Base-by-base conservation (phyloP, 2,888 invertebrate genomes). In the Oscheius sp. region DNA sequence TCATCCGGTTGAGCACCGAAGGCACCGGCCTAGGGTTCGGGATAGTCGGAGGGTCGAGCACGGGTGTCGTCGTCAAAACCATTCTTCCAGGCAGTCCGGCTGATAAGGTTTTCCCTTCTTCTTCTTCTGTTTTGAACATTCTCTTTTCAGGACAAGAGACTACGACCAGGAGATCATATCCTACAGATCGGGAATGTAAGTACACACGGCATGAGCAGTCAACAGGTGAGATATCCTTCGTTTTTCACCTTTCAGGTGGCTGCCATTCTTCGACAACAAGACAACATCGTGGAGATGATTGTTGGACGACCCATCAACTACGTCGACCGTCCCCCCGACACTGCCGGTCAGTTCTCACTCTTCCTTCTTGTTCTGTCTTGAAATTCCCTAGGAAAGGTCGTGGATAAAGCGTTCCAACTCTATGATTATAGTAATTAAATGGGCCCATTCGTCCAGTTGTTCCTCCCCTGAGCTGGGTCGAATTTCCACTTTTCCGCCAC, bases 21-120 rank as follows among this genome's bases (percentile, higher is more conserved):
- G 56, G 70, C 30, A 76, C 71, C 38, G 85, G 84, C n/a, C 91
- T 98, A 80, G 98, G 98, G 41, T 98, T 98, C 89, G 98, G 97
- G 82, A 98, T 98, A 84, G 95, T 98, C 85, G 97, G 97, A 9
- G 89, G 89, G 38, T 91, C 95, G 81, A 94, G 94, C 78, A 95
- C 96, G 78, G 97, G 98, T 5, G 97, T 98, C n/a, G 96, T 98
- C 74, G 96, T 98, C 14, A 98, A 98, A 88, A 97, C 97, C 17
- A 96, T 98, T 38, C 89, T 97, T 70, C 94, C 95, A 0, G 97
- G 95, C 5, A 97, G 97, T 63, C 95, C 96, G 2, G 96, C 98
- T 8, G 96, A 97, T 88, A 91, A 94, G 80, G 94, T 94, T 86
- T 44, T n/a, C 33, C 33, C 22, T 36, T 26, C n/a, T 57, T 33